A percentile compares a stretch with the other conserved stretches of the same genome.
Evolutionary conservation across 2,888 invertebrate species (phyloP).

Genomic region (Athalia circularis): DNA sequence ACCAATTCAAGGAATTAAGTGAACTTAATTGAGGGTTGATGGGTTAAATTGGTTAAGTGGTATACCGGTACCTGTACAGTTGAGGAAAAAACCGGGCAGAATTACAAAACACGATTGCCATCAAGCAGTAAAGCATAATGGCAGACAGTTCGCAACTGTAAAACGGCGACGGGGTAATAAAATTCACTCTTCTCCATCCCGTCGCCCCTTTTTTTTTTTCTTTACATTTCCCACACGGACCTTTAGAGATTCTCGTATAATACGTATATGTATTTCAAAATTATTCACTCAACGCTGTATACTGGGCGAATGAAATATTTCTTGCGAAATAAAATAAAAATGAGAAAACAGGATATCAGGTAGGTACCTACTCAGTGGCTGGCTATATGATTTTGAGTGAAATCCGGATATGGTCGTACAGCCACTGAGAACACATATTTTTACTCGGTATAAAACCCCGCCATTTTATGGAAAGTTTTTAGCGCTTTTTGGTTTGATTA

Average conservation of each 20-base stretch:
- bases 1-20: constrained; percentile 12
- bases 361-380: too few relatives aligned
- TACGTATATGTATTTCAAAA: too few relatives aligned
- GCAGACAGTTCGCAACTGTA: constrained; percentile 25
- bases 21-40: background rate
- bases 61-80: background rate
- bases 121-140: constrained; percentile 25
- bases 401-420: background rate
- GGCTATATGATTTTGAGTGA: background rate
- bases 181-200: constrained; percentile 17
- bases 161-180: constrained; percentile 18
- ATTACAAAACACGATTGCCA: constrained; percentile 20
- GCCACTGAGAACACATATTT: background rate
- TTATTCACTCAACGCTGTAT: too few relatives aligned
- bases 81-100: background rate
- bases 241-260: too few relatives aligned
- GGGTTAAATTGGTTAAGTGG: too few relatives aligned
- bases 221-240: too few relatives aligned
- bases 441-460: constrained; percentile 19
- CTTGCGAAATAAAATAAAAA: background rate
- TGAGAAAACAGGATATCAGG: too few relatives aligned
- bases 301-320: background rate
- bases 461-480: constrained; percentile 18
- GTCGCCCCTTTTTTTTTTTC: background rate
- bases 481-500: constrained; percentile 42